Conservation (phyloP, 2,113 vertebrate species). For the Alosa alosa region DNA sequence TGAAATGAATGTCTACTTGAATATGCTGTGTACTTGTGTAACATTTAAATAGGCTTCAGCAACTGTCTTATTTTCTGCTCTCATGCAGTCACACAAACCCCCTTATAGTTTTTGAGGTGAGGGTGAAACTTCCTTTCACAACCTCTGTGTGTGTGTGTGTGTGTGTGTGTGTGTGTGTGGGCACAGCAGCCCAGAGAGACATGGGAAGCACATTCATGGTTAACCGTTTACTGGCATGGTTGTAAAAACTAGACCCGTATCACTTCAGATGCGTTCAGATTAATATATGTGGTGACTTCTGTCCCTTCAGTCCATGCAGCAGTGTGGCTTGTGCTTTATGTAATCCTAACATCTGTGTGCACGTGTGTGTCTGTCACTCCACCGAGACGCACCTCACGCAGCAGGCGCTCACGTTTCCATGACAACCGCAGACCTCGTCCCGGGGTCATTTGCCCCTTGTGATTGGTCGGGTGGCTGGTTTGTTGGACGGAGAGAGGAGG, state of each 20-base stretch:
- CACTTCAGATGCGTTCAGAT: too few species aligned
- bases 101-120: too few species aligned
- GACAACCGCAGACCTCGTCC: neutral
- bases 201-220: neutral
- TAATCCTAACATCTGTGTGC: neutral
- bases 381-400: neutral
- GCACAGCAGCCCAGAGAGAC: neutral
- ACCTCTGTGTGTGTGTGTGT: neutral
- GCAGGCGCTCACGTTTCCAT: neutral
- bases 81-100: neutral
- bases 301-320: neutral
- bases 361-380: neutral
- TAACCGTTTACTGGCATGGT: neutral
- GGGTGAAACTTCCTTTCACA: neutral
- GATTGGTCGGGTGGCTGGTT: neutral
- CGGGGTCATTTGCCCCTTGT: neutral
- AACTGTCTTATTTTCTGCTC: neutral
- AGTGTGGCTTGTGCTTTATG: neutral
- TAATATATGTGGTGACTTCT: too few species aligned
- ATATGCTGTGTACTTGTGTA: neutral
- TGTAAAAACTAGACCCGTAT: neutral
- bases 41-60: neutral
- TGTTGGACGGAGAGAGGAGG: neutral
- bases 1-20: neutral
- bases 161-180: too few species aligned